Evolutionary conservation across 2,888 invertebrate species (phyloP).

Genomic region (Aspidiotus rigidus): DNA sequence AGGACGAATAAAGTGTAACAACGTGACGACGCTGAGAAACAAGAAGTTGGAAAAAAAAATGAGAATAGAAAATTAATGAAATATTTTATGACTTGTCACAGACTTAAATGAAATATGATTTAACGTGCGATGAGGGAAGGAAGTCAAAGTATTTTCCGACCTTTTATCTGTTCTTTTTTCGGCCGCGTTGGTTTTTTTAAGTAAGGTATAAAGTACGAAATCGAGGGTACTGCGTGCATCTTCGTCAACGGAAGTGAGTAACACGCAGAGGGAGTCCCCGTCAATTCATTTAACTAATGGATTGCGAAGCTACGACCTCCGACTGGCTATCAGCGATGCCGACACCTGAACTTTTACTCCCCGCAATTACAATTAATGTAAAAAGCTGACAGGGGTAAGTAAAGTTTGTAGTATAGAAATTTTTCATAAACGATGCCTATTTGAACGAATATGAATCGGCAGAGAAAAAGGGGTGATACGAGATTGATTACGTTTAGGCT

Average conservation of each 20-base stretch:
- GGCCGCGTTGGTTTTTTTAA: conserved; percentile 14
- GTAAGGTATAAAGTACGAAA: conserved; percentile 20
- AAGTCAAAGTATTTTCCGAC: conserved; percentile 34
- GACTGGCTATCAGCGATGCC: conserved; percentile 33
- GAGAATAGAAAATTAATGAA: conserved; percentile 33
- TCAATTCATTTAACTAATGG: conserved; percentile 34
- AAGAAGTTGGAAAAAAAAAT: conserved; percentile 12
- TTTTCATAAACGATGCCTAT: background rate
- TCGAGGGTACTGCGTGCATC: conserved; percentile 32
- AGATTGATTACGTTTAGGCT: too few relatives aligned
- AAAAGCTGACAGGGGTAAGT: conserved; percentile 24
- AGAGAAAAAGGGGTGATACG: too few relatives aligned
- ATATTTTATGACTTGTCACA: conserved; percentile 34
- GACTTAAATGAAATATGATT: conserved; percentile 34
- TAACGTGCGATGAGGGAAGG: conserved; percentile 26
- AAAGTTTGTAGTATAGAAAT: conserved; percentile 7
- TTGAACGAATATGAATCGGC: too few relatives aligned
- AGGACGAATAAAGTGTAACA: conserved; percentile 14
- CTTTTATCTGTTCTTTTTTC: conserved; percentile 33
- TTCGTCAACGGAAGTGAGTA: conserved; percentile 33
- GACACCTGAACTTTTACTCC: conserved; percentile 33
- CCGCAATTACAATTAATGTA: conserved; percentile 28
- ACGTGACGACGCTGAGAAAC: background rate
- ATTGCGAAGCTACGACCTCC: conserved; percentile 33
- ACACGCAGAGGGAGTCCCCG: conserved; percentile 33